These are phyloP conservation scores for Ochropacha duplaris DNA, from an alignment of 2,888 invertebrate species.

Conservation along the genomic window DNA sequence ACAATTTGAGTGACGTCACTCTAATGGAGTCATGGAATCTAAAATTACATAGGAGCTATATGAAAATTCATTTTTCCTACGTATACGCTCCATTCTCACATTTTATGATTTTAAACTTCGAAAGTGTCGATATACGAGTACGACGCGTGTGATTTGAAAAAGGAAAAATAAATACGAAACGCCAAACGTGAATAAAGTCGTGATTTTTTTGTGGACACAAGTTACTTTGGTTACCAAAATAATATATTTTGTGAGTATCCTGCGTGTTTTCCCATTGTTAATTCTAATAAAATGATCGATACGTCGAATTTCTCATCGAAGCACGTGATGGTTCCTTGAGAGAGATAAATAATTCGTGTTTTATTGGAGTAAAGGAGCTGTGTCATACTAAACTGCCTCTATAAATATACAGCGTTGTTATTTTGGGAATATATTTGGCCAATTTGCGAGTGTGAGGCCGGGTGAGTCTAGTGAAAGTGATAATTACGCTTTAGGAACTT, in stretches of 20 bases:
- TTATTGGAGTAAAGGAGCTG: slow-evolving; percentile 40
- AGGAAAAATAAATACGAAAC: slow-evolving; percentile 32
- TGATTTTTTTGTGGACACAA: slow-evolving; percentile 44
- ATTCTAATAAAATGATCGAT: slow-evolving; percentile 57
- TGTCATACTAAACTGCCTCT: slow-evolving; percentile 67
- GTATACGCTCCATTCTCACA: slow-evolving; percentile 57
- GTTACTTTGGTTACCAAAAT: slow-evolving; percentile 64
- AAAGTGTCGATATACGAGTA: slow-evolving; percentile 60
- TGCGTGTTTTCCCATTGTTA: slow-evolving; percentile 47
- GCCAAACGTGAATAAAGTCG: slow-evolving; percentile 29
- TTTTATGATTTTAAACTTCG: slow-evolving; percentile 46
- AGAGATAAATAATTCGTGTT: slow-evolving; percentile 54
- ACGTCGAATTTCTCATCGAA: slow-evolving; percentile 40
- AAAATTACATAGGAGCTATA: slow-evolving; percentile 73
- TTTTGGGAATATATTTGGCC: slow-evolving; percentile 75
- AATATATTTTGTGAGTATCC: slow-evolving; percentile 70
- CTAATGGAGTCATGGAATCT: slow-evolving; percentile 71
- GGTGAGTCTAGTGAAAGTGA: slow-evolving; percentile 69
- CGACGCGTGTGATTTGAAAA: slow-evolving; percentile 55
- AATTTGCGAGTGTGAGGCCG: slow-evolving; percentile 65
- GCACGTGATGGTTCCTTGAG: slow-evolving; percentile 51
- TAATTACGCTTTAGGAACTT: slow-evolving; percentile 48
- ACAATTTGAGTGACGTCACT: slow-evolving; percentile 80
- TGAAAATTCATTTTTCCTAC: slow-evolving; percentile 64
- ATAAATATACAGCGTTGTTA: slow-evolving; percentile 70